Percentiles rank a stretch among this genome's conserved stretches.
phyloP scores from a whole-genome alignment of 1,140 invertebrate genomes.

The Trichonephila inaurata region DNA sequence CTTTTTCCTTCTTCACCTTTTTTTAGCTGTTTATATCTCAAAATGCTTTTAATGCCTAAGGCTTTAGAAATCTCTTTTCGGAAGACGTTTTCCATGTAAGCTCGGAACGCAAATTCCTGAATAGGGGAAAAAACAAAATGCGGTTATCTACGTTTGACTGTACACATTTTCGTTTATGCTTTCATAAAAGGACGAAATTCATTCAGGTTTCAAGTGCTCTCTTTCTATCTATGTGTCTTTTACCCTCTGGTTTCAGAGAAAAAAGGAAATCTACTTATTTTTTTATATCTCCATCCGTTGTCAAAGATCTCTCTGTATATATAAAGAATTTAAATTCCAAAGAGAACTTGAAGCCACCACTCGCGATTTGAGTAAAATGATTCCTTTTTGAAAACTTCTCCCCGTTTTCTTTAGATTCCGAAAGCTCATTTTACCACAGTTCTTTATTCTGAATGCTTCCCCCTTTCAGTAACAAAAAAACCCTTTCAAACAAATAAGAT shows the following conservation, averaged over 20 bases:
- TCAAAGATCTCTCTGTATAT: neutral
- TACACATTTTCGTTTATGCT: slow-evolving; percentile 28
- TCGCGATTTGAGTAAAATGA: neutral
- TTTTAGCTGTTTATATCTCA: slow-evolving; percentile 47
- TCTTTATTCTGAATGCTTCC: neutral
- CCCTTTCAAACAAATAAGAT: neutral
- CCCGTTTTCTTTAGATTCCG: neutral
- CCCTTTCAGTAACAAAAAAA: neutral
- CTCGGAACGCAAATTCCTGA: neutral
- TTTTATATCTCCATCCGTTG: neutral
- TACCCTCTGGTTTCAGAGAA: neutral
- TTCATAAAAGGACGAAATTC: slow-evolving; percentile 25
- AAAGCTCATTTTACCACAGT: neutral
- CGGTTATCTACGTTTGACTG: neutral
- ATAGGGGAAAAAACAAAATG: neutral
- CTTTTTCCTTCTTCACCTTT: slow-evolving; percentile 37
- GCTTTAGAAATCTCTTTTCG: slow-evolving; percentile 27
- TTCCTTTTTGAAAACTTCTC: neutral
- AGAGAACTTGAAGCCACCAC: neutral
- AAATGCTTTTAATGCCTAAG: slow-evolving; percentile 51
- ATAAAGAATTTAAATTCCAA: neutral
- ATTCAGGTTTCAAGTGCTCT: neutral
- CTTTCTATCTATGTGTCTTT: slow-evolving; percentile 2
- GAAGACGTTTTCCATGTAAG: slow-evolving; percentile 47
- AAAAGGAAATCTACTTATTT: neutral